Evolutionary conservation across 2,888 invertebrate genomes (phyloP).

Genomic region (Hyppa rectilinea): DNA sequence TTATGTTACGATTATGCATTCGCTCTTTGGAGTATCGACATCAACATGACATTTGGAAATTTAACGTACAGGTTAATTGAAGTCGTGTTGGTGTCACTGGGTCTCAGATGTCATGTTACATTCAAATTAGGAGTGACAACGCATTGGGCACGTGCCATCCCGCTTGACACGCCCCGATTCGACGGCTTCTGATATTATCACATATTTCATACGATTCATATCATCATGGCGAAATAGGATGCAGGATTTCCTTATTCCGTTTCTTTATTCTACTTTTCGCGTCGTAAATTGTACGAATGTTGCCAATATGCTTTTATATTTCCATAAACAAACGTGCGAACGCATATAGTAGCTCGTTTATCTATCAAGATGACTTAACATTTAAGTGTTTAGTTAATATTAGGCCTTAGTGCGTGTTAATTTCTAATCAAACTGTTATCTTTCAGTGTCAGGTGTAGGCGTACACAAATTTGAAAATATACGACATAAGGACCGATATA

Average conservation of each 20-base stretch:
- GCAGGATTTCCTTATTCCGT: constrained; percentile 53
- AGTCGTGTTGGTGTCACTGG: constrained; percentile 55
- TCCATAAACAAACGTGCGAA: constrained; percentile 15
- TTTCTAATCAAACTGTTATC: constrained; percentile 58
- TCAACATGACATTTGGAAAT: constrained; percentile 46
- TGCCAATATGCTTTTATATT: constrained; percentile 42
- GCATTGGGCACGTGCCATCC: constrained; percentile 37
- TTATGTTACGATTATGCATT: constrained; percentile 21
- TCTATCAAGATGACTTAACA: constrained; percentile 24
- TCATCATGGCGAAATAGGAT: constrained; percentile 48
- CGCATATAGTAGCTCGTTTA: constrained; percentile 23
- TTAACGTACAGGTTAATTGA: constrained; percentile 62
- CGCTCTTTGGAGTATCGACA: constrained; percentile 15
- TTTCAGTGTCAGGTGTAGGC: constrained; percentile 46
- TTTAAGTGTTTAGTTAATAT: constrained; percentile 24
- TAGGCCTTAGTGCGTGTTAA: constrained; percentile 35
- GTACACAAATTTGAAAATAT: constrained; percentile 53
- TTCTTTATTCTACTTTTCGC: constrained; percentile 39
- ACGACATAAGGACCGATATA: constrained; percentile 53
- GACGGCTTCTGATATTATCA: constrained; percentile 50
- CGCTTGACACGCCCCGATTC: constrained; percentile 29
- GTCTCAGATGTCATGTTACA: constrained; percentile 63
- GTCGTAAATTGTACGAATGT: constrained; percentile 42
- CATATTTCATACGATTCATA: constrained; percentile 59
- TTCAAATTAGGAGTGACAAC: constrained; percentile 61